Evolutionary conservation across 2,888 invertebrate genomes (phyloP).

Genomic region (Meiosimyza decipiens): DNA sequence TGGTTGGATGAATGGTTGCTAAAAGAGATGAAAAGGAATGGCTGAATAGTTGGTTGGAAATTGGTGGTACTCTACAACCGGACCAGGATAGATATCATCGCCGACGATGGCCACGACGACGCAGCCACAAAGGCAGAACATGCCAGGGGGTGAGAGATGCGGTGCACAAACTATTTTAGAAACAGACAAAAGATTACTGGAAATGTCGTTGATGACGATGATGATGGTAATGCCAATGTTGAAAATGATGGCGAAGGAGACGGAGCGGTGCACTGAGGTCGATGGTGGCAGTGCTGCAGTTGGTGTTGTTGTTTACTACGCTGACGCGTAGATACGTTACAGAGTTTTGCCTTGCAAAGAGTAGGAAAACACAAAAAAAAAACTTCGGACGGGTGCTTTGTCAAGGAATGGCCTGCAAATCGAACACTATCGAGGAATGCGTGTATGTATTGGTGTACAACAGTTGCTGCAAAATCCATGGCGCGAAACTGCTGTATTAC

Average conservation of each 20-base stretch:
- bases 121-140: not conserved
- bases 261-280: not conserved
- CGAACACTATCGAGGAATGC: slow-evolving; percentile 40
- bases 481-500: slow-evolving; percentile 36
- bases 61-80: slow-evolving; percentile 12
- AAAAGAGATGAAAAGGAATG: slow-evolving; percentile 19
- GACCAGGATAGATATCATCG: slow-evolving; percentile 1
- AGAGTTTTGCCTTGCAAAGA: not conserved
- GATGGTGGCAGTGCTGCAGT: not conserved
- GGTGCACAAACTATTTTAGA: slow-evolving; percentile 11
- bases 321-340: slow-evolving; percentile 4
- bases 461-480: slow-evolving; percentile 43
- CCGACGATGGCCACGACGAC: not conserved
- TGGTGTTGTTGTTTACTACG: slow-evolving; percentile 1
- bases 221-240: slow-evolving; percentile 48
- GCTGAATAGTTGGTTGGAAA: slow-evolving; percentile 11
- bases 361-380: not conserved
- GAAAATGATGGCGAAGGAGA: slow-evolving; percentile 42
- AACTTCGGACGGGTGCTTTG: not conserved
- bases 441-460: slow-evolving; percentile 42
- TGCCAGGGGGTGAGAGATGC: not conserved
- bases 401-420: slow-evolving; percentile 1
- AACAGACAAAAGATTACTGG: slow-evolving; percentile 17
- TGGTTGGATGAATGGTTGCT: slow-evolving; percentile 32
- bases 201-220: slow-evolving; percentile 15